Conservation (phyloP, 2,797 vertebrate genomes). For the Perodicticus potto region DNA sequence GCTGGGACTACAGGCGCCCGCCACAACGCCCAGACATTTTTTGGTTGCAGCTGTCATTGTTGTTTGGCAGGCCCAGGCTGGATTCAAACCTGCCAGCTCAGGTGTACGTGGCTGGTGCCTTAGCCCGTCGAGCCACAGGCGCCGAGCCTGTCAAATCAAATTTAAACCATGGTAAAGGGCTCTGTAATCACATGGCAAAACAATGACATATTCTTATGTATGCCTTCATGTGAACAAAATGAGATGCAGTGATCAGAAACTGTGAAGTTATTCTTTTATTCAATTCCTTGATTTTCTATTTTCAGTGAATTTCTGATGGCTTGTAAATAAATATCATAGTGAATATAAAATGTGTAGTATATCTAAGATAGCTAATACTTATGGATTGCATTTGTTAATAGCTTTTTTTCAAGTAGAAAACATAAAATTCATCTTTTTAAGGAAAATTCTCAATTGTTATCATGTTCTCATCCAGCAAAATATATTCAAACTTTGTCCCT, state of each 20-base stretch:
- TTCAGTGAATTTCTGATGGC: slow-evolving; percentile 17
- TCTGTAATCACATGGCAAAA: not conserved
- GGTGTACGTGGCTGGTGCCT: too few relatives aligned
- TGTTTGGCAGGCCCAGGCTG: too few relatives aligned
- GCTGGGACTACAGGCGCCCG: too few relatives aligned
- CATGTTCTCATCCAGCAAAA: not conserved
- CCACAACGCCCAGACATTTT: too few relatives aligned
- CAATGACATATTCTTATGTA: not conserved
- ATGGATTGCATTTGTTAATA: not conserved
- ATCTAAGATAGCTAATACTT: slow-evolving; percentile 6
- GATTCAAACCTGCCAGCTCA: too few relatives aligned
- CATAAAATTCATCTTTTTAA: not conserved
- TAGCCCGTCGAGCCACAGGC: too few relatives aligned
- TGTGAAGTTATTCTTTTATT: not conserved
- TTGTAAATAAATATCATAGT: not conserved
- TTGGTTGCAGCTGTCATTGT: too few relatives aligned
- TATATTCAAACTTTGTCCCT: not conserved
- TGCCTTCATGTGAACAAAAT: not conserved
- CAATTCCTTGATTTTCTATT: slow-evolving; percentile 36
- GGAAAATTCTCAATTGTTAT: slow-evolving; percentile 1
- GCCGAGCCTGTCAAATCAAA: not conserved
- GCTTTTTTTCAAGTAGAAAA: not conserved
- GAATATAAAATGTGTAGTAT: not conserved
- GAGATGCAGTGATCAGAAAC: not conserved
- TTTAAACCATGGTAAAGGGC: slow-evolving; percentile 11